A percentile compares a stretch with the other conserved stretches of the same genome.
Evolutionary conservation across 2,113 vertebrate species (phyloP).

Genomic region (Myrmecophaga tridactyla): DNA sequence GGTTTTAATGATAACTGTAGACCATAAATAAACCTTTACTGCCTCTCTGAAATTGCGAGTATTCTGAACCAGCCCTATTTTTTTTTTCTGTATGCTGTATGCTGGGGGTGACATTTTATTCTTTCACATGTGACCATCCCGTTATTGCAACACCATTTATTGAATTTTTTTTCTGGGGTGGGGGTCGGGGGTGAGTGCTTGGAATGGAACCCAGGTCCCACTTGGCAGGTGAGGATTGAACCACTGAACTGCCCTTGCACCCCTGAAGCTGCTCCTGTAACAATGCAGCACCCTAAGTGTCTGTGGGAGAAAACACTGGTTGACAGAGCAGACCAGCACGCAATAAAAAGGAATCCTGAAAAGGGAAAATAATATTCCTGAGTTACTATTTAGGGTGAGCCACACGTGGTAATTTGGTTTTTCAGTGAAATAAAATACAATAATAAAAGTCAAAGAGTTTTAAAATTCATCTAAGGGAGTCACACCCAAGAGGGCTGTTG

Average conservation of each 20-base stretch:
- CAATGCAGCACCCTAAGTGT: background rate
- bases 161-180: too few species aligned
- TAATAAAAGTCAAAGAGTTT: conserved; percentile 8
- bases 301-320: background rate
- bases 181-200: too few species aligned
- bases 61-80: background rate
- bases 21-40: background rate
- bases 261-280: too few species aligned
- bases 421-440: background rate
- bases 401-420: background rate
- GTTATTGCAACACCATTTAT: too few species aligned
- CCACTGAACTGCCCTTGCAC: too few species aligned
- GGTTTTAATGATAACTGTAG: background rate
- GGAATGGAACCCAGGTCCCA: too few species aligned
- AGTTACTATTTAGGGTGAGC: background rate
- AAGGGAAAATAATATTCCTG: background rate
- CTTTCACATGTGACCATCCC: too few species aligned
- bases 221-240: too few species aligned
- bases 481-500: background rate
- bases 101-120: too few species aligned
- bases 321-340: background rate
- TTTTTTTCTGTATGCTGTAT: too few species aligned
- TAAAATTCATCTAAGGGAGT: background rate
- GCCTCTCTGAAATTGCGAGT: background rate
- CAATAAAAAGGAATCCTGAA: background rate